phyloP scores from a whole-genome alignment of 2,888 invertebrate genomes.

The Rhaphigaster nebulosa region DNA sequence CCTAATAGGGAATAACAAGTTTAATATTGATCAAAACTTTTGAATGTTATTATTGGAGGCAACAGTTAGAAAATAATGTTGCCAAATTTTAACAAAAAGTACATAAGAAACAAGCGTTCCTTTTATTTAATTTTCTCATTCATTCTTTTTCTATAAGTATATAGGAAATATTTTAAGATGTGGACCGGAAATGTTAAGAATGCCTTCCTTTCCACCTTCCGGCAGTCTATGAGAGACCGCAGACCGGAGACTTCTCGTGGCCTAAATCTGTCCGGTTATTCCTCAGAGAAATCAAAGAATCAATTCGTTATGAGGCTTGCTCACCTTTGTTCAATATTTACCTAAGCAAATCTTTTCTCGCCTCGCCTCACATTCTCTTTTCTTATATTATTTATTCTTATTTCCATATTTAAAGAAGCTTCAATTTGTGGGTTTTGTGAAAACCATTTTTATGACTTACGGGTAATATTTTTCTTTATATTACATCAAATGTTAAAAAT shows the following conservation, averaged over 20 bases:
- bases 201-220: background rate
- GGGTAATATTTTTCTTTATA: too few species aligned
- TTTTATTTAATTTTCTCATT: too few species aligned
- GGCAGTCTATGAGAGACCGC: background rate
- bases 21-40: too few species aligned
- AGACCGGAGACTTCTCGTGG: background rate
- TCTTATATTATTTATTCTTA: background rate
- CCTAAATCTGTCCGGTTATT: background rate
- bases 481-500: too few species aligned
- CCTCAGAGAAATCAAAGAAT: background rate
- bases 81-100: too few species aligned
- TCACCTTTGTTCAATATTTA: background rate
- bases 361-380: background rate
- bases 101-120: too few species aligned
- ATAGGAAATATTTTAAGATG: too few species aligned
- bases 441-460: background rate
- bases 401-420: background rate
- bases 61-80: too few species aligned
- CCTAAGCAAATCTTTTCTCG: background rate
- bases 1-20: too few species aligned
- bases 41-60: too few species aligned
- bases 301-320: background rate
- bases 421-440: background rate
- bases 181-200: too few species aligned
- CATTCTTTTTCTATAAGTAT: too few species aligned